A percentile compares a stretch with the other conserved stretches of the same genome.
phyloP scores from a whole-genome alignment of 2,797 vertebrate genomes.

The Chelidonichthys spinosus region DNA sequence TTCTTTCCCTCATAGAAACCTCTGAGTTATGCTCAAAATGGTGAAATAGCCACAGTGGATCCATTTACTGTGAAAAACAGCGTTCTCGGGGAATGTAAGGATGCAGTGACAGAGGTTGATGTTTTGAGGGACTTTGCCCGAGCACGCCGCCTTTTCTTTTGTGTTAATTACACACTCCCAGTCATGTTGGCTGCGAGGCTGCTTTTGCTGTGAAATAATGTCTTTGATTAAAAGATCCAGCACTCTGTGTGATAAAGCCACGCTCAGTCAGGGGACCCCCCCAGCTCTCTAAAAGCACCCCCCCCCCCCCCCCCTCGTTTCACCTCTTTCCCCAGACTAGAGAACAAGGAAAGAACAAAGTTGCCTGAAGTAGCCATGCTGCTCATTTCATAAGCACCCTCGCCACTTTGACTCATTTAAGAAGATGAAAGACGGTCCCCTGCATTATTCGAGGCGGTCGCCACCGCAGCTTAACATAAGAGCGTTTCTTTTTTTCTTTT shows the following conservation, averaged over 20 bases:
- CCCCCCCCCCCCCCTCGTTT: constrained; percentile 8
- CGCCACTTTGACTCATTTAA: constrained; percentile 75
- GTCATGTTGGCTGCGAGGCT: constrained; percentile 78
- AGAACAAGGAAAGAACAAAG: constrained; percentile 66
- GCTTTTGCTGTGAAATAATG: constrained; percentile 77
- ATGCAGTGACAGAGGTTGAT: constrained; percentile 64
- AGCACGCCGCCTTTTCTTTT: constrained; percentile 74
- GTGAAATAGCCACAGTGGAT: constrained; percentile 33
- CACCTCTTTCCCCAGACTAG: constrained; percentile 70
- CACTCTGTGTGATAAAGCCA: constrained; percentile 76
- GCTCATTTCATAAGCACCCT: constrained; percentile 71
- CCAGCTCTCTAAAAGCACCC: constrained; percentile 56
- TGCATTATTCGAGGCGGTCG: constrained; percentile 71
- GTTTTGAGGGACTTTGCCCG: constrained; percentile 64
- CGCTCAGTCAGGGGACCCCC: constrained; percentile 65
- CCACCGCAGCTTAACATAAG: constrained; percentile 53
- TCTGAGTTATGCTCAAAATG: constrained; percentile 30
- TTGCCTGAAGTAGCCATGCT: constrained; percentile 68
- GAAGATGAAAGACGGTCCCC: constrained; percentile 76
- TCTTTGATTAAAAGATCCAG: constrained; percentile 83
- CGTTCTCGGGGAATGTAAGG: constrained; percentile 40
- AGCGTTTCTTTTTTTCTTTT: constrained; percentile 39
- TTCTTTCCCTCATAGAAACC: constrained; percentile 14
- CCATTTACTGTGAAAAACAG: constrained; percentile 44
- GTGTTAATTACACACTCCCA: constrained; percentile 84